Evolutionary conservation across 2,797 vertebrate genomes (phyloP), one percentile per base, ranked within the genome.

Genomic region (Ibycter americanus): DNA sequence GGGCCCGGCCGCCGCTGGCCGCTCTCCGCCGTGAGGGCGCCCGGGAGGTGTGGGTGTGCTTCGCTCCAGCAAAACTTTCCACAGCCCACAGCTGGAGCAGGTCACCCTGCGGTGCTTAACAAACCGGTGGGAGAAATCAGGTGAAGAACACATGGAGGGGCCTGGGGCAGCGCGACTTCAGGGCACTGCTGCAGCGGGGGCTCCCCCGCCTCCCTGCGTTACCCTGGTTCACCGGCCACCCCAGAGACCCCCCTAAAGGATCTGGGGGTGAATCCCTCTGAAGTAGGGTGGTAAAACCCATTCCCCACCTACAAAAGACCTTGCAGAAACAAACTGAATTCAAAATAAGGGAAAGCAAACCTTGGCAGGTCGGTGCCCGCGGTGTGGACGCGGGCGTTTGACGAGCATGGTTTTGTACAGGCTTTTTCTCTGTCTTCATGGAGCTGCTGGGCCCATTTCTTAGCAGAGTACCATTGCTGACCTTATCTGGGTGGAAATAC

Each of bases 11-110:
- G 11, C 6, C 15, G 6, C 15, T 42, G 42, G 42, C 42, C 42
- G 7, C 16, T 42, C 42, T 42, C 15, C 42, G 15, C 42, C 16
- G 15, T 42, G 16, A 17, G 44, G 44, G 44, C 44, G 8, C 9
- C 4, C 14, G 5, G 4, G 14, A 5, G 47, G 25, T 11, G 8
- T 0, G 49, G 8, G 19, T 16, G 4, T 8, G 23, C 9, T 3
- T 9, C 3, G 3, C 17, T 4, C 40, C 40, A 8, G 3, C 1
- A 8, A 1, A 22, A 2, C 9, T 5, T 19, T 3, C 7, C 36
- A 0, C 8, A 4, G 5, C 9, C 6, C 38, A 0, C 15, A 0
- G 4, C 6, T 8, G 34, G 26, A 13, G 27, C 6, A 3, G 11
- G 44, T 3, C 34, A 2, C 19, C 6, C 26, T 12, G 71, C 8